Evolutionary conservation across 2,797 vertebrate genomes (phyloP), one percentile per base, ranked within the genome.

Genomic region (Petrocephalus schoutedeni): DNA sequence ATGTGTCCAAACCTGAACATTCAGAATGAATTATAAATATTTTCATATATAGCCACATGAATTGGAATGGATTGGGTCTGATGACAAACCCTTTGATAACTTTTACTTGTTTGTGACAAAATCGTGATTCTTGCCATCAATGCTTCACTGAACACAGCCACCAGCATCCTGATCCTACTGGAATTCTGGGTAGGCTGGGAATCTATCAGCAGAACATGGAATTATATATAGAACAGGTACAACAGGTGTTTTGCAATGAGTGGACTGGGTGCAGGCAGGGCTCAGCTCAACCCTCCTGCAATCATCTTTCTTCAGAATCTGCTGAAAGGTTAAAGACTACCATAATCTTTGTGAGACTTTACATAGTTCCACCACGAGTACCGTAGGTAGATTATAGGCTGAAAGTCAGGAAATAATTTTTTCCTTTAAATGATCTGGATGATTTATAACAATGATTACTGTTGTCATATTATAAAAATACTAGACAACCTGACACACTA

Each of bases 141-240:
- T 56, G 51, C 21, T 21, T 51, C 56, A 45, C n/a, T 86, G 16
- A 36, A 21, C 82, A 83, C 49, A 54, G 12, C 41, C 16, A 23
- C 19, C 49, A 71, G 88, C 59, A 16, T 88, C 87, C 61, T 12
- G 21, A 89, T 90, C 88, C 85, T 80, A 41, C 67, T 21, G 71
- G 14, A 32, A 21, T 87, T 85, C 83, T 89, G 56, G 89, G 53
- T 58, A 53, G 87, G 41, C 64, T 45, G 92, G 90, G 93, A 93
- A 87, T 21, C 5, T 49, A 49, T 49, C 12, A 32, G 10, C 23
- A 7, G 19, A 41, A 61, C 89, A 88, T 86, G 94, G 93, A 95
- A 94, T 90, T 86, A 89, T 90, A 94, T 89, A 90, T 90, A 87
- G 49, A 87, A 32, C 88, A 86, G 91, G 92, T 95, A 93, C 92